Evolutionary conservation across 2,888 invertebrate species (phyloP).

Genomic region (Drosophila eohydei): DNA sequence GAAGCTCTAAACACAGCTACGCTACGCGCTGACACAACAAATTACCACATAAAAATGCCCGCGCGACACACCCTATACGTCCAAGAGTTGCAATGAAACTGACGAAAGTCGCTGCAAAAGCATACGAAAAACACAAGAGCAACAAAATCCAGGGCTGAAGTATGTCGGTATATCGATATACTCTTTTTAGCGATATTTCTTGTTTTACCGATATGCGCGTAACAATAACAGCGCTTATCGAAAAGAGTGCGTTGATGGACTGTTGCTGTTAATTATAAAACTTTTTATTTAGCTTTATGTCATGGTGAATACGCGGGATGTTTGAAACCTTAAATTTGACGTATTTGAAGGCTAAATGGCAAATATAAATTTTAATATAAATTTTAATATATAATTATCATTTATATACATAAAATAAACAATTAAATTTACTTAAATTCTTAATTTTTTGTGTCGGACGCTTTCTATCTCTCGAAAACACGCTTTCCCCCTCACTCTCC

Average conservation of each 20-base stretch:
- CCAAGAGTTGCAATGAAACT: conserved; percentile 27
- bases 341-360: too few relatives aligned
- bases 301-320: not conserved
- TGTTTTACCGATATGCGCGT: not conserved
- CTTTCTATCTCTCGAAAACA: not conserved
- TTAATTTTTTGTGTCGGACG: too few relatives aligned
- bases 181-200: not conserved
- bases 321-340: not conserved
- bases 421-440: too few relatives aligned
- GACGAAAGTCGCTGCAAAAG: conserved; percentile 17
- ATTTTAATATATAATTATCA: too few relatives aligned
- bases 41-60: conserved; percentile 15
- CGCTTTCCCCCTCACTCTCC: not conserved
- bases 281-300: conserved; percentile 21
- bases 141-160: conserved; percentile 16
- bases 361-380: too few relatives aligned
- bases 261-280: not conserved
- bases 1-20: conserved; percentile 44
- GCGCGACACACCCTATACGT: conserved; percentile 10
- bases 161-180: conserved; percentile 22
- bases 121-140: conserved; percentile 10
- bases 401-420: too few relatives aligned
- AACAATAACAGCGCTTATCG: not conserved
- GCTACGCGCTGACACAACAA: conserved; percentile 50
- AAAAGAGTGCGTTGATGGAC: not conserved